These are phyloP conservation scores for Osmoderma eremita DNA, from an alignment of 2,888 invertebrate species.

Conservation along the genomic window DNA sequence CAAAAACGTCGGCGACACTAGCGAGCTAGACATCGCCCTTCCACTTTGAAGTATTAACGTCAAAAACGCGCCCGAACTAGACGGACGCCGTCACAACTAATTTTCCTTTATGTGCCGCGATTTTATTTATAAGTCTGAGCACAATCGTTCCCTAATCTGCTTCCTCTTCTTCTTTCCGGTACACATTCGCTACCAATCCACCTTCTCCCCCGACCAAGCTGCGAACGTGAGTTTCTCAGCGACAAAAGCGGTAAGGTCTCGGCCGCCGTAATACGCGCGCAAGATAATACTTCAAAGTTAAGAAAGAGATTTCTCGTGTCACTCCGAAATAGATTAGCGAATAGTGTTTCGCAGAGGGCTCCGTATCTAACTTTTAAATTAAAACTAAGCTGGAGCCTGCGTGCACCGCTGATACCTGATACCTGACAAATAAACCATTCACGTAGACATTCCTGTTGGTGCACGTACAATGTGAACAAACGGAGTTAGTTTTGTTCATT, in stretches of 20 bases:
- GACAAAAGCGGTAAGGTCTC: not conserved
- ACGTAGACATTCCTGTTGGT: too few relatives aligned
- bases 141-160: slow-evolving; percentile 37
- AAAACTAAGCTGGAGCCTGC: slow-evolving; percentile 6
- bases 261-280: not conserved
- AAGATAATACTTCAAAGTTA: slow-evolving; percentile 36
- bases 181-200: slow-evolving; percentile 6
- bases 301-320: slow-evolving; percentile 32
- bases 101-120: slow-evolving; percentile 29
- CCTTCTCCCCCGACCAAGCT: slow-evolving; percentile 3
- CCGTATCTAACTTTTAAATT: slow-evolving; percentile 22
- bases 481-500: too few relatives aligned
- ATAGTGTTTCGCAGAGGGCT: slow-evolving; percentile 4
- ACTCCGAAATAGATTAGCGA: slow-evolving; percentile 22
- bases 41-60: too few relatives aligned
- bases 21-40: too few relatives aligned
- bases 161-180: slow-evolving; percentile 28
- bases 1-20: too few relatives aligned
- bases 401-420: not conserved
- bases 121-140: slow-evolving; percentile 39
- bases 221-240: slow-evolving; percentile 26
- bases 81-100: slow-evolving; percentile 10
- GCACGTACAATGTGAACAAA: too few relatives aligned
- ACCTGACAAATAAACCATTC: too few relatives aligned
- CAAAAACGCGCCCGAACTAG: not conserved